Conservation (phyloP, 2,888 invertebrate species). For the Brachycybe producta region DNA sequence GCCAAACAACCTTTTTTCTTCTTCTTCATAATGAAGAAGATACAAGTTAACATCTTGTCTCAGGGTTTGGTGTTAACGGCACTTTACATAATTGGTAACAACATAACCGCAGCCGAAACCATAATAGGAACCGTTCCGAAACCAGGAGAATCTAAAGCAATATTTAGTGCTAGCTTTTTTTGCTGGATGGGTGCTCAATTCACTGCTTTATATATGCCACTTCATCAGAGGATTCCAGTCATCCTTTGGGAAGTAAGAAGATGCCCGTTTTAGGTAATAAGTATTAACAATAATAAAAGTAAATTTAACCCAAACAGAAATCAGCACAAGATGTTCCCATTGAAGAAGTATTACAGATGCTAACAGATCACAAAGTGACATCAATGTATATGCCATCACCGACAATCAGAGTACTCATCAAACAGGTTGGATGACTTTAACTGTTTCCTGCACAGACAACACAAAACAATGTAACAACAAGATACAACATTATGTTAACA, state of each 20-base stretch:
- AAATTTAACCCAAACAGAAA: neutral
- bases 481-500: no score
- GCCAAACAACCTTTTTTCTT: neutral
- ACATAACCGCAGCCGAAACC: no score
- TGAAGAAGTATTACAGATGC: neutral
- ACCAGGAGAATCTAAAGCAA: neutral
- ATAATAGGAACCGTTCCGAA: neutral
- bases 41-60: no score
- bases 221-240: neutral
- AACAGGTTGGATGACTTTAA: no score
- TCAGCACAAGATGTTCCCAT: neutral
- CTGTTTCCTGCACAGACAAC: no score
- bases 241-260: conserved; percentile 3
- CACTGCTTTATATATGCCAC: neutral
- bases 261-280: neutral
- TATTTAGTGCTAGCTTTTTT: neutral
- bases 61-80: no score
- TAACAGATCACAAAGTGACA: neutral
- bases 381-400: neutral
- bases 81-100: no score
- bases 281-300: neutral
- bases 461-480: no score
- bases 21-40: no score
- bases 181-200: conserved; percentile 4
- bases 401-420: neutral